Evolutionary conservation across 2,888 invertebrate species (phyloP), one percentile per base, ranked within the genome.

Genomic region (Prosopocoilus inquinatus): DNA sequence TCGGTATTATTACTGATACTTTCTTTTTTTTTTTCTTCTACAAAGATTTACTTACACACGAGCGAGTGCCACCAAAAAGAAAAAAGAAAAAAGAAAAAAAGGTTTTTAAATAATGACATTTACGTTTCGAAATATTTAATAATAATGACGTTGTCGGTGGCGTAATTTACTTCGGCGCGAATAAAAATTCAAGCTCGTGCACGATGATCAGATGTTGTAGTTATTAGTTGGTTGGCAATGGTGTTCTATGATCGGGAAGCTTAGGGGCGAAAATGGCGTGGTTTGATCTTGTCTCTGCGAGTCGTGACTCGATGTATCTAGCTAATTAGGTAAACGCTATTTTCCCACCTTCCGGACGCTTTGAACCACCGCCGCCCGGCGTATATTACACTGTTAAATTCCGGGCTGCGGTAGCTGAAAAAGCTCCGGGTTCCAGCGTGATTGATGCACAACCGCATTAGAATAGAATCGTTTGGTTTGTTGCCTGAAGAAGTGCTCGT

Each of bases 251-350:
- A 39, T 44, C 34, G 47, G 34, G 48, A 35, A 28, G 47, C 46
- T 57, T 60, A 55, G 50, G 53, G 53, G 50, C 49, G 56, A 53
- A 49, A 57, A 50, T 58, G 43, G 45, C 38, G 39, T 32, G 57
- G 16, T 20, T 41, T 39, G 12, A 39, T 50, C 32, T 50, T 36
- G 50, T 53, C 48, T 38, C 51, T 41, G 56, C 53, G 47, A 47
- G 50, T 60, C 58, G 58, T 59, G 58, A 62, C 62, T 59, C 41
- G 55, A 52, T 58, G 59, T 56, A 57, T 55, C 61, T 55, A 57
- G 57, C 58, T 61, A 61, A 61, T 61, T 61, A 61, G 59, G 58
- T 58, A 57, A 61, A 55, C 57, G 59, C 49, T 52, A 55, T 55
- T 55, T 59, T 61, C 58, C 57, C 57, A 53, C 58, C 61, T 56